These are phyloP conservation scores for Andrena dorsata DNA, from an alignment of 2,888 invertebrate genomes.

Conservation along the genomic window DNA sequence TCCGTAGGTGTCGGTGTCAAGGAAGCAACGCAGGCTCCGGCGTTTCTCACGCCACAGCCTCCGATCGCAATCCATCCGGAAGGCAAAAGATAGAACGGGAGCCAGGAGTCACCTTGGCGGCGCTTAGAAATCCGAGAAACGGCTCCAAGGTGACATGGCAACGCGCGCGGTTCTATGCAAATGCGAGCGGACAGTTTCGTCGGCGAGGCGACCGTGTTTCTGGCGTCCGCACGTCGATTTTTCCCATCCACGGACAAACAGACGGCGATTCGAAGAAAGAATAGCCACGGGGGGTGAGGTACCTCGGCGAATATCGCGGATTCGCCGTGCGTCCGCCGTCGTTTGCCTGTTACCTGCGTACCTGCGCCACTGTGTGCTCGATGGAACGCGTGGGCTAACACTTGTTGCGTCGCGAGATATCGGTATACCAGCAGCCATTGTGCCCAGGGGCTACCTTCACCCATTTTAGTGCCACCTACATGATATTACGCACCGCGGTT, in stretches of 20 bases:
- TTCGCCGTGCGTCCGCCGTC: slow-evolving; percentile 32
- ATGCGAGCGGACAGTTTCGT: slow-evolving; percentile 33
- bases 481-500: slow-evolving; percentile 65
- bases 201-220: neutral
- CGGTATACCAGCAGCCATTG: slow-evolving; percentile 71
- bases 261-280: neutral
- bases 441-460: slow-evolving; percentile 80
- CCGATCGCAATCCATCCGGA: slow-evolving; percentile 50
- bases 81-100: slow-evolving; percentile 42
- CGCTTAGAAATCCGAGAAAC: slow-evolving; percentile 60
- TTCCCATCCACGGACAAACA: neutral
- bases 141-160: slow-evolving; percentile 52
- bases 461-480: slow-evolving; percentile 82
- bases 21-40: neutral
- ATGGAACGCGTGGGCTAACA: slow-evolving; percentile 78
- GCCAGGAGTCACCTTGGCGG: slow-evolving; percentile 45
- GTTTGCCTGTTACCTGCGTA: slow-evolving; percentile 71
- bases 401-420: slow-evolving; percentile 78
- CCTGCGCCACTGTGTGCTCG: slow-evolving; percentile 65
- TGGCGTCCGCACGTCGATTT: neutral
- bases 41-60: slow-evolving; percentile 55
- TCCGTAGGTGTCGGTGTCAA: neutral
- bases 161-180: slow-evolving; percentile 31
- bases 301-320: neutral
- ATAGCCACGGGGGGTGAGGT: too few species aligned